Evolutionary conservation across 2,888 invertebrate genomes (phyloP), one percentile per base, ranked within the genome.

Genomic region (Volucella inanis): DNA sequence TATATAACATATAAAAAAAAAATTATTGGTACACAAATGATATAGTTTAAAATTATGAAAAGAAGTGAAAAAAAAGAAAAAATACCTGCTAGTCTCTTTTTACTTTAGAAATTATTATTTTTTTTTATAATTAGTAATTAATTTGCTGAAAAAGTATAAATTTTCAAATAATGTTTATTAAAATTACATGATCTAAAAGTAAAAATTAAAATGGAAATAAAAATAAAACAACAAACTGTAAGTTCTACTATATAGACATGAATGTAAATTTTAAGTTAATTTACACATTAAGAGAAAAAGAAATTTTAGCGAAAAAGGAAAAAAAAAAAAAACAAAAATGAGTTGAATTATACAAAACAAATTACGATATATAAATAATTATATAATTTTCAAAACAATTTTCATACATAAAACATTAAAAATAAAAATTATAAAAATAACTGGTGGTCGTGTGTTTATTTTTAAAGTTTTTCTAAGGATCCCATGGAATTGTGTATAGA

Each of bases 381-480:
- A 72, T 75, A 62, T 80, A 43, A 75, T 80, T 80, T 80, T 59
- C 15, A 75, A 68, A 68, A 61, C 47, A 62, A 62, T 80, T 80
- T 80, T 68, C 80, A 80, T 80, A 80, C 72, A 80, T 75, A 67
- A 52, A 67, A 74, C 31, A 80, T 67, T 61, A 67, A 67, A 75
- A 75, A 80, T 75, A 68, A 80, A 80, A 80, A 75, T 38, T 61
- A 55, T 43, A 74, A 75, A 67, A 54, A 68, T 38, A 55, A 54
- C 31, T 31, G 31, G 1, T 31, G 31, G 31, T 31, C 31, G 31
- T 6, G 31, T 31, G 31, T 6, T 31, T 31, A 6, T 31, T 31
- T 31, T 31, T 6, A 31, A 31, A 31, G 4, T 31, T 31, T 31
- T 1, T 6, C 6, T 6, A 6, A 31, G 31, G 31, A 31, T 6